Base-by-base conservation (phyloP, 2,888 invertebrate genomes). In the Epinotia bilunana region DNA sequence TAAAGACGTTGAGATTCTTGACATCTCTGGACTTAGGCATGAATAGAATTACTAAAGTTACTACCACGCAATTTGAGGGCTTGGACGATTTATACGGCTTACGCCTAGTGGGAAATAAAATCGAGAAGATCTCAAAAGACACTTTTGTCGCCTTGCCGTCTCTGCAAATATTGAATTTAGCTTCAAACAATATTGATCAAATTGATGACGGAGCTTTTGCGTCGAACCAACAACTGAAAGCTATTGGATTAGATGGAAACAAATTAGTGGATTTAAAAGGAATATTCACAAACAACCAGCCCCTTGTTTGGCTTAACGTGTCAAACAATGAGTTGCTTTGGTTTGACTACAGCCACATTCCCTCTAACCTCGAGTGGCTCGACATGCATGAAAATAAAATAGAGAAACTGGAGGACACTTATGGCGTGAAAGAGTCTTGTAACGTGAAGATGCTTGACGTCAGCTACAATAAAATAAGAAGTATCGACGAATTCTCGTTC, bases 341-440 rank as follows among this genome's bases (percentile, higher is more conserved):
- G 96, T 97, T 97, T 89, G 97, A 97, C 91, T 97, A 97, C 83
- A 96, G 96, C 80, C 95, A 97, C 83, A 95, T 97, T 82, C 97
- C 97, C 16, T 87, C 94, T 2, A 96, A 96, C 83, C 94, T 97
- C 62, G 96, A 97, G 87, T 97, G 97, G 96, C 92, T 98, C 74
- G 97, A 97, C 88, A 96, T 97, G 95, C 97, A 97, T 86, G 95
- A 96, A 85, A 97, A 97, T 89, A 95, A 96, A 92, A 96, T 97
- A 83, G 95, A 95, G 80, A 96, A 96, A 83, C 92, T 97, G 61
- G 96, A 96, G 80, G 97, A 97, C 88, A 96, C 96, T 79, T 96
- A 96, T 84, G 96, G 96, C 76, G 94, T 96, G 73, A 95, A 95
- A 81, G 95, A 95, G 83, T 95, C 95, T 76, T 91, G 96, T 77